Conservation (phyloP, 2,113 vertebrate species). For the Trinectes maculatus region DNA sequence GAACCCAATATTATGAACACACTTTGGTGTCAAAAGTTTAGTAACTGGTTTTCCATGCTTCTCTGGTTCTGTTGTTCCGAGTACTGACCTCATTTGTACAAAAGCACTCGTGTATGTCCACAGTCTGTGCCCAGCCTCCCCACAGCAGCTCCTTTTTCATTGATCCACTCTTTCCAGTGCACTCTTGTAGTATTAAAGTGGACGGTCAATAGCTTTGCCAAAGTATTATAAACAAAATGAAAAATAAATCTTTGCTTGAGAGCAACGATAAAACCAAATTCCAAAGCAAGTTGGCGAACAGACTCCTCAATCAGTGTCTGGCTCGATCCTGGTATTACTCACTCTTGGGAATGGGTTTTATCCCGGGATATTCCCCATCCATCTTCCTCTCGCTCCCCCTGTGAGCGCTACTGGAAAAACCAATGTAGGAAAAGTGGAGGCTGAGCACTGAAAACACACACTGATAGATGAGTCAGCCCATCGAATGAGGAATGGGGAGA, state of each 20-base stretch:
- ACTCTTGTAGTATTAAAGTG: slow-evolving; percentile 28
- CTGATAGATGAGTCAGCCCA: slow-evolving; percentile 55
- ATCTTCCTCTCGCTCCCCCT: slow-evolving; percentile 45
- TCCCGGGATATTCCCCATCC: slow-evolving; percentile 53
- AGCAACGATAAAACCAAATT: neutral
- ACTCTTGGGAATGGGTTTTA: slow-evolving; percentile 44
- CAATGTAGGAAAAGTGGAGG: slow-evolving; percentile 43
- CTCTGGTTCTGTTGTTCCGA: neutral
- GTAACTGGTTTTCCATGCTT: neutral
- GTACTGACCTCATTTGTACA: neutral
- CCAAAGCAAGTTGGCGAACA: neutral
- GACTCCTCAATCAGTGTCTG: slow-evolving; percentile 28
- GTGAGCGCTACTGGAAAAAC: slow-evolving; percentile 48
- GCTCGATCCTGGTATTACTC: slow-evolving; percentile 26
- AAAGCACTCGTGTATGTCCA: slow-evolving; percentile 1
- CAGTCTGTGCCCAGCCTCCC: neutral
- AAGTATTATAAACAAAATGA: neutral
- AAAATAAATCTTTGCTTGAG: neutral
- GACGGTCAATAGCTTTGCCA: slow-evolving; percentile 1
- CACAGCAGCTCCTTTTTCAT: neutral
- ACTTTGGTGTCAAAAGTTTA: neutral
- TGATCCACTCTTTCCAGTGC: slow-evolving; percentile 29
- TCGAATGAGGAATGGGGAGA: slow-evolving; percentile 17
- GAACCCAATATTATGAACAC: neutral
- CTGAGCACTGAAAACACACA: slow-evolving; percentile 43